A percentile compares a stretch with the other conserved stretches of the same genome.
Evolutionary conservation across 2,888 invertebrate genomes (phyloP).

Genomic region (Tineola bisselliella): DNA sequence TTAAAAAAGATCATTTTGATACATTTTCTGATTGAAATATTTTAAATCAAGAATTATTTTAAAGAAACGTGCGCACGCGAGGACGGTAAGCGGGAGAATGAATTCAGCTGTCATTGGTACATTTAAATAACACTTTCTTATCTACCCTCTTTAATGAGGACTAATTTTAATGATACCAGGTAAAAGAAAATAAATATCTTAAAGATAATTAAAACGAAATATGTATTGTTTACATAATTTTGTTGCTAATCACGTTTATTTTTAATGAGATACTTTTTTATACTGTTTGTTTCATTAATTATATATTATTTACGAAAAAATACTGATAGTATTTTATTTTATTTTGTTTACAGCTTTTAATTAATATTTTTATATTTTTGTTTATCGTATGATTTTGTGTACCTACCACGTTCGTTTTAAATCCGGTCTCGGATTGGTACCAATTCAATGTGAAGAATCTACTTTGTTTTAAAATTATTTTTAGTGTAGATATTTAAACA

Average conservation of each 20-base stretch:
- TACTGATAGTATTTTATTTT: too few relatives aligned
- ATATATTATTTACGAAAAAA: too few relatives aligned
- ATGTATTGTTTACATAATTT: background rate
- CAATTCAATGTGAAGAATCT: too few relatives aligned
- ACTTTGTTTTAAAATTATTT: too few relatives aligned
- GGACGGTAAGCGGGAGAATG: background rate
- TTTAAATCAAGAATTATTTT: background rate
- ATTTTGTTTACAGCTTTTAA: too few relatives aligned
- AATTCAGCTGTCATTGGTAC: background rate
- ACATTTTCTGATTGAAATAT: constrained; percentile 36
- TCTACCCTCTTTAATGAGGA: background rate
- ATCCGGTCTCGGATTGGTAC: too few relatives aligned
- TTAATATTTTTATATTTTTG: too few relatives aligned
- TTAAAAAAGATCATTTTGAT: constrained; percentile 58
- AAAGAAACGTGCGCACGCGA: background rate
- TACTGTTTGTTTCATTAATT: too few relatives aligned
- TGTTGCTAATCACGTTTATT: background rate
- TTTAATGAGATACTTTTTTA: background rate
- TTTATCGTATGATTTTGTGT: too few relatives aligned
- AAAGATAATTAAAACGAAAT: background rate
- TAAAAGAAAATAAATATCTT: background rate
- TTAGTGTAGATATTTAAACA: too few relatives aligned
- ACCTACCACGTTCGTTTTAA: too few relatives aligned
- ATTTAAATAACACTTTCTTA: background rate
- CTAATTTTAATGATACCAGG: background rate